Base-by-base conservation (phyloP, 2,797 vertebrate genomes). In the Dendrocincla tyrannina region DNA sequence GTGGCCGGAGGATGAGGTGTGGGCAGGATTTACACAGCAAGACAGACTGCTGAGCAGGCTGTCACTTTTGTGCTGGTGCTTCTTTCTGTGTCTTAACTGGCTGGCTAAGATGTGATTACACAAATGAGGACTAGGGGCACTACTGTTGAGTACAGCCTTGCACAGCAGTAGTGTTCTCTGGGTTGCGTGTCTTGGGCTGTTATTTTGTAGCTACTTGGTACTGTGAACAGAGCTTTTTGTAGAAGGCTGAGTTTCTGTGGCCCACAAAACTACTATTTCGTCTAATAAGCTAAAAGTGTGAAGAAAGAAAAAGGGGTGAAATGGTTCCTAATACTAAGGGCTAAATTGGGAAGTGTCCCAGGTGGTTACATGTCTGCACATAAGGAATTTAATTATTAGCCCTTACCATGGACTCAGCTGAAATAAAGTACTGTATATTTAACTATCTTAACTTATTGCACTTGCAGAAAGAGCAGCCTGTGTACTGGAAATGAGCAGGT, bases 151-250 rank as follows among this genome's bases (percentile, higher is more conserved):
- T 24, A 23, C 15, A 33, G 69, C 15, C 25, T 64, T 24, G 9
- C 56, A 13, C 42, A 55, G 53, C 53, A 32, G 1, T 44, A 8
- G 24, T 28, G 12, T 20, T 30, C 28, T 44, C 17, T 24, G n/a
- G 20, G 35, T 19, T 55, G 14, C 12, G 11, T 39, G 66, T 19
- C 55, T 33, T 32, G 32, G 27, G n/a, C 12, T 62, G n/a, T 39
- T 47, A 12, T 4, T 52, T 33, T 52, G 74, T 25, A 52, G 68
- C 56, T 69, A 28, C 41, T 69, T n/a, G 10, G 5, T 60, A 4
- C n/a, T 24, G 30, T 56, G 55, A 22, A 11, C 5, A 0, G 13
- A 18, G 13, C 1, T 1, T 81, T 69, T 47, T 14, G 2, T 55
- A 10, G 20, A 24, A 46, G 18, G 17, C 53, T 20, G 23, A 67